A percentile compares a stretch with the other conserved stretches of the same genome.
These are phyloP conservation scores for cattle (Bos taurus) DNA, from an alignment of 2,113 vertebrate species.

Conservation along the genomic window DNA sequence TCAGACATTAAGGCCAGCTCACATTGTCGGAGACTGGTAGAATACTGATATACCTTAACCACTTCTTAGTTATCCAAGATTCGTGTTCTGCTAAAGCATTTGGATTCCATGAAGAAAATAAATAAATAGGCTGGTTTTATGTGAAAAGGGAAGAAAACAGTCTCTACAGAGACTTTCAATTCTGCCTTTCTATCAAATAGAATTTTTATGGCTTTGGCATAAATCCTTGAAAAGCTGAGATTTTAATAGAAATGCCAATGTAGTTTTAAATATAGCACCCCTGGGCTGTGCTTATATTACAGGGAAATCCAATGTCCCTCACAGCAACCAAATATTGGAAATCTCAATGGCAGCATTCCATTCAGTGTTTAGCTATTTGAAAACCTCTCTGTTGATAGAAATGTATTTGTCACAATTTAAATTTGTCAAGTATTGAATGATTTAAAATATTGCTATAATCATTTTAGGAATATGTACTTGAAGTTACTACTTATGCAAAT, in stretches of 20 bases:
- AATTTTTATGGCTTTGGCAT: slow-evolving; percentile 60
- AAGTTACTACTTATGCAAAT: not conserved
- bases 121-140: slow-evolving; percentile 50
- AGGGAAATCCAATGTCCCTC: slow-evolving; percentile 32
- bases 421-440: slow-evolving; percentile 1
- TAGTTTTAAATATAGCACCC: slow-evolving; percentile 70
- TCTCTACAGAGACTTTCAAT: slow-evolving; percentile 58
- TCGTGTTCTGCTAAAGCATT: not conserved
- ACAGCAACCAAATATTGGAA: slow-evolving; percentile 6
- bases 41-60: not conserved
- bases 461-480: not conserved
- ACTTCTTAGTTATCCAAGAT: not conserved
- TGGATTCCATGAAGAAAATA: slow-evolving; percentile 27
- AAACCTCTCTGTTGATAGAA: slow-evolving; percentile 14
- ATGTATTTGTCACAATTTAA: slow-evolving; percentile 13
- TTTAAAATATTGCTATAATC: not conserved
- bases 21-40: not conserved
- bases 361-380: slow-evolving; percentile 28
- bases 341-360: not conserved
- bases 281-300: not conserved
- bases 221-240: slow-evolving; percentile 63
- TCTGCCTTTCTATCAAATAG: slow-evolving; percentile 52
- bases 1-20: not conserved
- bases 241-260: slow-evolving; percentile 70
- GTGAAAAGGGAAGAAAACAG: slow-evolving; percentile 50